Conservation (phyloP, 2,113 vertebrate genomes). For the Podocnemis expansa region DNA sequence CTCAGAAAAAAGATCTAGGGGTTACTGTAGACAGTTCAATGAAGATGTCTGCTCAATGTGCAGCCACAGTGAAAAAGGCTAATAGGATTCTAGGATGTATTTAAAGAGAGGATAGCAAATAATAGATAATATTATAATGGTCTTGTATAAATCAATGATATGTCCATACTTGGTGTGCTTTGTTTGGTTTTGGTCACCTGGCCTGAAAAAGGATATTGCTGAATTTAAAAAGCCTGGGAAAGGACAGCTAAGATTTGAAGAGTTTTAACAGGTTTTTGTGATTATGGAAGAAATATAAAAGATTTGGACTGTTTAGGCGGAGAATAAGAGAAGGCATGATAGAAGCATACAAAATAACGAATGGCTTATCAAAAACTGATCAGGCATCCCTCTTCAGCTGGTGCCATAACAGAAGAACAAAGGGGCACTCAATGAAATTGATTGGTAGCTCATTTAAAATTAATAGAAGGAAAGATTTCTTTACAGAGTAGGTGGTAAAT, state of each 20-base stretch:
- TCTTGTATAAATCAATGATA: constrained; percentile 26
- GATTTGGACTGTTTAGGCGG: neutral
- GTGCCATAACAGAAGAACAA: neutral
- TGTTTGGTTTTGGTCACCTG: constrained; percentile 34
- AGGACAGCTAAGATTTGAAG: constrained; percentile 12
- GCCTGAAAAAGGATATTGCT: neutral
- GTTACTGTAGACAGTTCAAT: constrained; percentile 18
- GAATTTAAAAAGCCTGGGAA: constrained; percentile 32
- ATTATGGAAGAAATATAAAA: constrained; percentile 25
- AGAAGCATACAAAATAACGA: neutral
- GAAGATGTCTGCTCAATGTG: constrained; percentile 53
- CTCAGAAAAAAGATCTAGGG: constrained; percentile 41
- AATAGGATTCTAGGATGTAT: constrained; percentile 28
- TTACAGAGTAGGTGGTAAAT: neutral
- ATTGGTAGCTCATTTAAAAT: neutral
- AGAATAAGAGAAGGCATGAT: neutral
- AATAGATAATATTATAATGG: neutral
- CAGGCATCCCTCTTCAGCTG: neutral
- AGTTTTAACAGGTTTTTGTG: neutral
- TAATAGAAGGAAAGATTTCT: neutral
- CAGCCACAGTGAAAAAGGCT: constrained; percentile 48
- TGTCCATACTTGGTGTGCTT: neutral
- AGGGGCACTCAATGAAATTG: neutral
- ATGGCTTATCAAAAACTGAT: neutral
- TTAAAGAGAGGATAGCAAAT: constrained; percentile 33